Evolutionary conservation across 2,888 invertebrate species (phyloP), one percentile per base, ranked within the genome.

Genomic region (Rhagonycha lutea): DNA sequence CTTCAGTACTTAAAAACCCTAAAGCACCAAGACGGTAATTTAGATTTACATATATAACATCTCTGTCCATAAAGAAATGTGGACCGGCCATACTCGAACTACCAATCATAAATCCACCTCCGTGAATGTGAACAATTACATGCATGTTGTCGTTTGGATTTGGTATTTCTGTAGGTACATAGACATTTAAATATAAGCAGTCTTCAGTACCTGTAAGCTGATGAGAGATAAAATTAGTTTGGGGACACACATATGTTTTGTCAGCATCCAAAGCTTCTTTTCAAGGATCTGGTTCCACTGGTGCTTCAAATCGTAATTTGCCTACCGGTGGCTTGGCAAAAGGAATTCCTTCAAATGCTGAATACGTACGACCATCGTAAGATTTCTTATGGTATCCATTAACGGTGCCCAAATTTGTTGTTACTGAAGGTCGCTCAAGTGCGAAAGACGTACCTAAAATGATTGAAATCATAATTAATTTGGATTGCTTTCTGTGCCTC

Each of bases 181-280:
- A 18, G 18, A 18, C 18, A 18, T 18, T 18, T 18, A 18, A 18
- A 18, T 18, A 18, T 18, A 18, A 18, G 18, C 18, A 18, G 18
- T 26, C 93, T 78, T 88, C 88, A n/a, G 93, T 93, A 86, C 84
- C 11, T 87, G 87, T 75, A 9, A 84, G 72, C 85, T 24, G 28
- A 12, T 11, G 14, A 11, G 14, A 2, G 26, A 12, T n/a, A 29
- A 28, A 9, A 14, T 26, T 18, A 32, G 79, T 82, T 70, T 83
- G 82, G 61, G 82, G 61, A 74, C 86, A 86, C 1, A 65, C 73
- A 68, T 86, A 86, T 3, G 74, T 78, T 61, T 69, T 79, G 69
- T 83, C 82, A 8, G 85, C 86, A 10, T 77, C 23, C 10, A 85
- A 65, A 23, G 9, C 18, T 12, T 8, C 24, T 10, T 23, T 12